A percentile compares a stretch with the other conserved stretches of the same genome.
Conservation (phyloP, 2,113 vertebrate species). For the Mesoclemmys tuberculata region DNA sequence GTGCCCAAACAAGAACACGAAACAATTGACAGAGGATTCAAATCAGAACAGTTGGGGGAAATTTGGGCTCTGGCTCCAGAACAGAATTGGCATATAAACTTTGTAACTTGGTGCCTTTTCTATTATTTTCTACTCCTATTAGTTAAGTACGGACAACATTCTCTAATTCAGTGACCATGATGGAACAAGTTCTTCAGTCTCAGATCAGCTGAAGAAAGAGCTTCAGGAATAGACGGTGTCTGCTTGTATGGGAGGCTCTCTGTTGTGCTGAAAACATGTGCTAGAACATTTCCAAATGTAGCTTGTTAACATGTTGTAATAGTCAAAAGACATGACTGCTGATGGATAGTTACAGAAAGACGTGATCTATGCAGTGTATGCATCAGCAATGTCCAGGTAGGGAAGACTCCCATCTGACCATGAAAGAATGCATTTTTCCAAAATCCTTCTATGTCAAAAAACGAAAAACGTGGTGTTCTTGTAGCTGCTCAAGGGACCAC, state of each 20-base stretch:
- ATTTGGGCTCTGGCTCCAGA: background rate
- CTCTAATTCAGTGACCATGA: background rate
- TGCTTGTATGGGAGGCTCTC: background rate
- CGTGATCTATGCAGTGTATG: background rate
- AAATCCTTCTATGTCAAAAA: background rate
- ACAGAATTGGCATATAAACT: background rate
- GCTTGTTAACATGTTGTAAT: background rate
- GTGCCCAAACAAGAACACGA: background rate
- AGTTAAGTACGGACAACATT: background rate
- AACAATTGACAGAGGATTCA: background rate
- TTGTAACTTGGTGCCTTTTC: background rate
- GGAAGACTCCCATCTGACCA: background rate
- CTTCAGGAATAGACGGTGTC: background rate
- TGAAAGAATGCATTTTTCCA: background rate
- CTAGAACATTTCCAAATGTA: background rate
- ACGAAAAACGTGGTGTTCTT: constrained; percentile 23
- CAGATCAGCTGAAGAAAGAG: background rate
- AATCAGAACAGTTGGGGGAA: background rate
- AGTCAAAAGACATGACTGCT: background rate
- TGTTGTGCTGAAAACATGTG: background rate
- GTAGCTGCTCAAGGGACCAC: constrained; percentile 33
- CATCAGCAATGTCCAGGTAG: background rate
- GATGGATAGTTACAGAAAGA: background rate
- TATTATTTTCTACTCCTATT: background rate
- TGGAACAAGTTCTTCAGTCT: background rate